Conservation (phyloP, 2,888 invertebrate genomes). For the Hirtodrosophila histrioides region DNA sequence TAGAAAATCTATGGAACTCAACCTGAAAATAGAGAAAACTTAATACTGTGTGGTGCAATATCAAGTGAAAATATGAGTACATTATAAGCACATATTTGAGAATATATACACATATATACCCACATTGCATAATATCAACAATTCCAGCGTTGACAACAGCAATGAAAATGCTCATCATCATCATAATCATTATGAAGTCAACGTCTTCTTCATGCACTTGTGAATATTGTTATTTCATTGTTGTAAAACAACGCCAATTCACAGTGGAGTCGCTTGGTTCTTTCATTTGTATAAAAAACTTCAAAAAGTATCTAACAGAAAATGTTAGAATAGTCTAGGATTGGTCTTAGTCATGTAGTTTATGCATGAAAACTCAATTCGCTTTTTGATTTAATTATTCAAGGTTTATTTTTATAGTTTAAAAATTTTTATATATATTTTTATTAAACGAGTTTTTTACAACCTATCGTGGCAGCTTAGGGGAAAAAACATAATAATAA, state of each 20-base stretch:
- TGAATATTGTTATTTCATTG: constrained; percentile 5
- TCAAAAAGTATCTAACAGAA: too few species aligned
- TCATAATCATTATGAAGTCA: constrained; percentile 41
- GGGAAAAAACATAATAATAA: too few species aligned
- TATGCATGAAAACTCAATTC: too few species aligned
- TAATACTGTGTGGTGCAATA: constrained; percentile 13
- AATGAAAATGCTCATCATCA: constrained; percentile 23
- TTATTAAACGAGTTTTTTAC: too few species aligned
- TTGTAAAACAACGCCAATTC: constrained; percentile 5
- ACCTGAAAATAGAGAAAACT: constrained; percentile 4
- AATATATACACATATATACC: not conserved
- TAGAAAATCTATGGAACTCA: too few species aligned
- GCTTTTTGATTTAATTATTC: too few species aligned
- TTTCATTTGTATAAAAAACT: too few species aligned
- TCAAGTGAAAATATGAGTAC: constrained; percentile 1
- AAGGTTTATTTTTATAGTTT: too few species aligned
- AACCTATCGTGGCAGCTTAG: too few species aligned
- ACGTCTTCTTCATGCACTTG: constrained; percentile 21
- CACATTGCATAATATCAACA: constrained; percentile 53
- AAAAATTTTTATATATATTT: too few species aligned
- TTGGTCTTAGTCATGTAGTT: too few species aligned
- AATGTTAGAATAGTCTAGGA: too few species aligned
- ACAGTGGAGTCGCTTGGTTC: constrained; percentile 17
- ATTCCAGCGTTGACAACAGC: constrained; percentile 16
- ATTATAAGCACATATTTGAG: not conserved